Conservation (phyloP, 2,888 invertebrate genomes). For the Amphipyra tragopoginis region DNA sequence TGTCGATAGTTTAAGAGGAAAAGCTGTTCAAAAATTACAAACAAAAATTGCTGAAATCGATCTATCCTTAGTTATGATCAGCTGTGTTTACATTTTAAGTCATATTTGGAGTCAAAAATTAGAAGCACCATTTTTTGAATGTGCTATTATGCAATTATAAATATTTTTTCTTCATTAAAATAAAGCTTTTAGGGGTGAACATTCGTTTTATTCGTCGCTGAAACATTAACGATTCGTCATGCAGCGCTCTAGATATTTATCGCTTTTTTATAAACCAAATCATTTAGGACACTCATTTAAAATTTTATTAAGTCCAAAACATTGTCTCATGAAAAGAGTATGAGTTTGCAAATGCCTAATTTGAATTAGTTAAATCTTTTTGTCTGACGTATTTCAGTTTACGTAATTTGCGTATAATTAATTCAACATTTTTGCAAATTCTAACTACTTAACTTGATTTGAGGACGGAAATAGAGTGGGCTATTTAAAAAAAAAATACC, state of each 20-base stretch:
- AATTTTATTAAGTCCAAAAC: slow-evolving; percentile 55
- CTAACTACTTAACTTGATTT: background rate
- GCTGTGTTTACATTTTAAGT: no score
- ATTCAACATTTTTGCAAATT: background rate
- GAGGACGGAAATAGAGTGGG: background rate
- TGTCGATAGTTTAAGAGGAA: no score
- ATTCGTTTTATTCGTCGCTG: background rate
- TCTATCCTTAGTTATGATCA: no score
- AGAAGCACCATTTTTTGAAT: no score
- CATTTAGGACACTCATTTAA: slow-evolving; percentile 40
- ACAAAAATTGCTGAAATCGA: no score
- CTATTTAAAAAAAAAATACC: no score
- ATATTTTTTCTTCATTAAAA: no score
- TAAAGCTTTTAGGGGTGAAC: no score
- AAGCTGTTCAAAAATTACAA: no score
- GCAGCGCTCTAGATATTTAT: slow-evolving; percentile 5
- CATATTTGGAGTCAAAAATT: no score
- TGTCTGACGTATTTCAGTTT: slow-evolving; percentile 65
- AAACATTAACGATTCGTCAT: slow-evolving; percentile 1
- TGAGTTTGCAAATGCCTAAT: slow-evolving; percentile 65
- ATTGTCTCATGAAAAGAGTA: slow-evolving; percentile 64
- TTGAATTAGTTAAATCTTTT: slow-evolving; percentile 59
- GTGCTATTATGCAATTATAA: no score
- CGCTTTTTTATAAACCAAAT: slow-evolving; percentile 25
- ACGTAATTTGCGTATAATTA: slow-evolving; percentile 42